phyloP scores from a whole-genome alignment of 2,113 vertebrate species.

The Trichechus manatus region DNA sequence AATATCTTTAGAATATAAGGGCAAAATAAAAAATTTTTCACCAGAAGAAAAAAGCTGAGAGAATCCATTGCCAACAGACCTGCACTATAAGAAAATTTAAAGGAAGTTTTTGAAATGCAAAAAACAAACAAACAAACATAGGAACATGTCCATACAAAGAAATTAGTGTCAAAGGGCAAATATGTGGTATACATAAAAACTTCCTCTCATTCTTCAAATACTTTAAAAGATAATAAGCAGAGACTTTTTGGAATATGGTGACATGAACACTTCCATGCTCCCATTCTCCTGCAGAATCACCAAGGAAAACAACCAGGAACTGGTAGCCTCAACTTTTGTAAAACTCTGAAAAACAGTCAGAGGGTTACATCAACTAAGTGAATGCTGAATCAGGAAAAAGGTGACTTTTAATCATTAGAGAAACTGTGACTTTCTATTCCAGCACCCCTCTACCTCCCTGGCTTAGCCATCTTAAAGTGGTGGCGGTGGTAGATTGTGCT shows the following conservation, averaged over 20 bases:
- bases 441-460: too few species aligned
- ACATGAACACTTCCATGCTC: too few species aligned
- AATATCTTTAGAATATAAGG: background rate
- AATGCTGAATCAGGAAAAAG: too few species aligned
- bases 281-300: too few species aligned
- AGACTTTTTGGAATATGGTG: background rate
- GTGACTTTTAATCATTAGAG: too few species aligned
- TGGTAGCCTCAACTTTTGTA: too few species aligned
- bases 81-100: background rate
- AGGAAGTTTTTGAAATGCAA: background rate
- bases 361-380: too few species aligned
- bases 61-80: background rate
- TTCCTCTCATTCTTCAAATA: background rate
- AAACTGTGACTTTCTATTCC: too few species aligned
- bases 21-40: background rate
- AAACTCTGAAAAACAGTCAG: too few species aligned
- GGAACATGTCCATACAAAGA: slow-evolving; percentile 41
- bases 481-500: too few species aligned
- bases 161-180: background rate
- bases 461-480: too few species aligned
- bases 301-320: too few species aligned
- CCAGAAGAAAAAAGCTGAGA: background rate
- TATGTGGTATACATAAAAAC: background rate
- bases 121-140: background rate
- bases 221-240: background rate